Conservation (phyloP, 2,888 invertebrate species). For the Villa cingulata region DNA sequence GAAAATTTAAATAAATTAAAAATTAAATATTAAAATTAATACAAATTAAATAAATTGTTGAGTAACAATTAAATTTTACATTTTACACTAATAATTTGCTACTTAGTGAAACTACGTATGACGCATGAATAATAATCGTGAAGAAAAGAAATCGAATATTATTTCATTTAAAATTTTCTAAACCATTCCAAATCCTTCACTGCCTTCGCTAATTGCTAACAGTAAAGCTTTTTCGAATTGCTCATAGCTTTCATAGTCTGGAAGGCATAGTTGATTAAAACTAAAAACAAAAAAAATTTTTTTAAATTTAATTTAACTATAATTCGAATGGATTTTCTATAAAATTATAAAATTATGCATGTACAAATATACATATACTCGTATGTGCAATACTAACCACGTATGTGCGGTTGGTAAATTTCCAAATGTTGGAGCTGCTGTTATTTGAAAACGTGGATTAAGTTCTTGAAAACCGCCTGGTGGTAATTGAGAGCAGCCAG, state of each 20-base stretch:
- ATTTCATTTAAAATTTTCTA: too few species aligned
- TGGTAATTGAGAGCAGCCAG: conserved; percentile 83
- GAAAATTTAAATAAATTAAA: too few species aligned
- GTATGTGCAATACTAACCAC: conserved; percentile 56
- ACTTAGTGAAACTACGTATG: too few species aligned
- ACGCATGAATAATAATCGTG: too few species aligned
- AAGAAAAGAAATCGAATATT: too few species aligned
- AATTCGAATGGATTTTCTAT: not conserved
- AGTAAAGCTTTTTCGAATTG: conserved; percentile 81
- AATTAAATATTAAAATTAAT: too few species aligned
- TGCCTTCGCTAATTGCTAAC: conserved; percentile 88
- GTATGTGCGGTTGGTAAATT: conserved; percentile 90
- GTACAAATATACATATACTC: too few species aligned
- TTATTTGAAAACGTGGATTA: conserved; percentile 83
- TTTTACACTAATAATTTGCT: too few species aligned
- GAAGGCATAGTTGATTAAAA: conserved; percentile 91
- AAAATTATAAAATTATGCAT: too few species aligned
- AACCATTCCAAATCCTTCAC: conserved; percentile 73
- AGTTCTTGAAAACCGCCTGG: conserved; percentile 83
- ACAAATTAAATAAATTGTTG: too few species aligned
- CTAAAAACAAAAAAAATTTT: conserved; percentile 37
- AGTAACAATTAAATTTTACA: too few species aligned
- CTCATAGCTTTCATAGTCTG: conserved; percentile 88
- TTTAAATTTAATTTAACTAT: not conserved
- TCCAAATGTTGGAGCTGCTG: conserved; percentile 78